These are phyloP conservation scores for Theretra japonica DNA, from an alignment of 2,888 invertebrate genomes.

Conservation along the genomic window DNA sequence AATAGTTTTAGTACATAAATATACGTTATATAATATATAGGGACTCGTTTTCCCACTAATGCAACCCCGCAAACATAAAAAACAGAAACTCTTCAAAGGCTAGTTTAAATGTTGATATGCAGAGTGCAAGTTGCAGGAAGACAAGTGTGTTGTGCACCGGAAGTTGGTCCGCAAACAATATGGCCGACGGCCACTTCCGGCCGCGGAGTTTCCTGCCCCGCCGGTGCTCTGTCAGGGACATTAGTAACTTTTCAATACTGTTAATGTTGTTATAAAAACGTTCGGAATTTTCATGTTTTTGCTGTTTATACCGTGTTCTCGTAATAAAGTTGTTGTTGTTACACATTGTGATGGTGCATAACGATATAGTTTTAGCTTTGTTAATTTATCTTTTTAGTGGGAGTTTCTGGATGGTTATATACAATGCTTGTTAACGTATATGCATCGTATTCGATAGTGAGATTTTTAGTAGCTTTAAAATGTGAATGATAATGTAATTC, in stretches of 20 bases:
- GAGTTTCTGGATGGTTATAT: too few relatives aligned
- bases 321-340: too few relatives aligned
- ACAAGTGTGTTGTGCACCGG: constrained; percentile 62
- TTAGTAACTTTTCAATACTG: constrained; percentile 48
- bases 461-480: too few relatives aligned
- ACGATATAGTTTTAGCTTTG: too few relatives aligned
- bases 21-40: too few relatives aligned
- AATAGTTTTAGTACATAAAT: too few relatives aligned
- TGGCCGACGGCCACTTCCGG: constrained; percentile 72
- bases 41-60: neutral
- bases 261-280: constrained; percentile 26
- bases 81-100: constrained; percentile 45
- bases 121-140: constrained; percentile 49
- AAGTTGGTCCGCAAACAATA: constrained; percentile 71
- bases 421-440: too few relatives aligned
- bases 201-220: constrained; percentile 57
- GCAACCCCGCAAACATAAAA: neutral
- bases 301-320: too few relatives aligned
- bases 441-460: too few relatives aligned
- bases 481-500: too few relatives aligned
- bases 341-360: too few relatives aligned
- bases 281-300: neutral
- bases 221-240: constrained; percentile 50
- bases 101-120: constrained; percentile 46
- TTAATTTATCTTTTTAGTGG: too few relatives aligned